Evolutionary conservation across 2,113 vertebrate genomes (phyloP), one percentile per base, ranked within the genome.

Genomic region (Pelvicachromis taeniatus): DNA sequence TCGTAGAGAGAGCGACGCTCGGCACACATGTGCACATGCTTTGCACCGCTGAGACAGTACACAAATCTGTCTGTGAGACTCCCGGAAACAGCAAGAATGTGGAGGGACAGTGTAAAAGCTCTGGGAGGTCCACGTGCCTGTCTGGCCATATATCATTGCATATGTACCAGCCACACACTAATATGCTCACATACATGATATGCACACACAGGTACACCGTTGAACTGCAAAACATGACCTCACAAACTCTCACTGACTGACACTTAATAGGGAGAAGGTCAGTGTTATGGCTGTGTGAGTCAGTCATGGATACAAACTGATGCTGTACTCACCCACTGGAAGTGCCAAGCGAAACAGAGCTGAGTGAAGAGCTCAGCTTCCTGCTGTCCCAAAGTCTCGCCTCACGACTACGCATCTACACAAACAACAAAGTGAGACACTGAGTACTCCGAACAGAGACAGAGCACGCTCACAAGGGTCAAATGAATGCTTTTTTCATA

Each of bases 301-400:
- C 80, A n/a, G 86, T 70, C 50, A 31, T n/a, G 7, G 42, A 21
- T 4, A 26, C 38, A 68, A 68, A 26, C 29, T 61, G 70, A 58
- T 26, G 45, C 42, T 23, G 56, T 23, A 96, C 98, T 97, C 96
- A 99, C 98, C 97, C 96, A 1, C 95, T 96, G 0, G 97, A 97
- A 5, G 96, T 96, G 82, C 97, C 96, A 84, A 99, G 92, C 0
- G 96, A 94, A 92, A 94, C 1, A 1, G 96, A 96, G 80, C 96
- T 88, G 77, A 95, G 31, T 0, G 97, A 96, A 4, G 93, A 92
- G 81, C 88, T 94, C 92, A 99, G 91, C 31, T 81, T 94, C 79
- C 98, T 95, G 0, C 84, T 95, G 95, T 99, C 98, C 98, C 98
- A 99, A 33, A 99, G 96, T 87, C 94, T 96, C 80, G 96, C 95